Conservation (phyloP, 2,797 vertebrate genomes). For the Etheostoma nigrum region DNA sequence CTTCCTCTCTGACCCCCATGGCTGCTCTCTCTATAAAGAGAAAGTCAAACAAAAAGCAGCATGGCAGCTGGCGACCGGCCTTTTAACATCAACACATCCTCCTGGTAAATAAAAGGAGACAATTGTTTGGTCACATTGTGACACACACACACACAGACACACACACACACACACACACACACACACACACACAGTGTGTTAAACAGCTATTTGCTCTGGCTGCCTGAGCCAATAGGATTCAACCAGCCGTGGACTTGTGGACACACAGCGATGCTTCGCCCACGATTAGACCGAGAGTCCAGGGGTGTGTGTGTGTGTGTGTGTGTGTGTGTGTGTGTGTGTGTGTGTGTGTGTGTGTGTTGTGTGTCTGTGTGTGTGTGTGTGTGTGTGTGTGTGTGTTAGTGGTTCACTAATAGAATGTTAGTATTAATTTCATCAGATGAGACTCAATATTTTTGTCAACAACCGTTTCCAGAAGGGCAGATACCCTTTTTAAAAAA, state of each 20-base stretch:
- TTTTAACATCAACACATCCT: slow-evolving; percentile 66
- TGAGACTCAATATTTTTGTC: no score
- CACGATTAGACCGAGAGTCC: slow-evolving; percentile 64
- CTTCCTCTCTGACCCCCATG: slow-evolving; percentile 45
- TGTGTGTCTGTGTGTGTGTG: no score
- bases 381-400: no score
- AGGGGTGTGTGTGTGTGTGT: slow-evolving; percentile 56
- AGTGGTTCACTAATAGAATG: no score
- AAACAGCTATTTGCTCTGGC: slow-evolving; percentile 78
- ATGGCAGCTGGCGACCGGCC: slow-evolving; percentile 45
- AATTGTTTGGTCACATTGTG: slow-evolving; percentile 64
- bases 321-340: slow-evolving; percentile 53
- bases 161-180: background rate
- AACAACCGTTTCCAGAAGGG: no score
- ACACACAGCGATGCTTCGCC: slow-evolving; percentile 65
- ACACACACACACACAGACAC: slow-evolving; percentile 6
- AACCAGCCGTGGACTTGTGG: slow-evolving; percentile 76
- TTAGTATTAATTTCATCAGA: no score
- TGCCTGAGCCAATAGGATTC: slow-evolving; percentile 82
- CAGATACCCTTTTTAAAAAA: no score
- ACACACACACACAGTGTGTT: slow-evolving; percentile 48
- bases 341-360: slow-evolving; percentile 20
- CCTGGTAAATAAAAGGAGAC: slow-evolving; percentile 67
- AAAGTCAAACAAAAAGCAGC: slow-evolving; percentile 53
- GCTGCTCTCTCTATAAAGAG: slow-evolving; percentile 45